These are phyloP conservation scores for Rhea americana DNA, from an alignment of 2,113 vertebrate species.

Conservation along the genomic window DNA sequence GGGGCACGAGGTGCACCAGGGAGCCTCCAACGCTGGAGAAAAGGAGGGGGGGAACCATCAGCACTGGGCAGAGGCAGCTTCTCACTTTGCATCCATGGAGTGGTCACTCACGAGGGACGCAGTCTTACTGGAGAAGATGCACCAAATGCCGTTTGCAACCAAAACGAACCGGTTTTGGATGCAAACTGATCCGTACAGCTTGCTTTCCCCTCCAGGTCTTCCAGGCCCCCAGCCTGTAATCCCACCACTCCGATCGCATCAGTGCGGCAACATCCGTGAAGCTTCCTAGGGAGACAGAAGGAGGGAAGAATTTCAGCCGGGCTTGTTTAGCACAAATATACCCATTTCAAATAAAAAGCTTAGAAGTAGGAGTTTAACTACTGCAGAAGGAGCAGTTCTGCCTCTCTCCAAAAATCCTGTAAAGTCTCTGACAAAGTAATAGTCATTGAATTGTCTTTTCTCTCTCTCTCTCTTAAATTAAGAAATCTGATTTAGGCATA, in stretches of 20 bases:
- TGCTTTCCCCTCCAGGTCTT: neutral
- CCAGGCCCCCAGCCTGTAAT: neutral
- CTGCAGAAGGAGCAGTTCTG: neutral
- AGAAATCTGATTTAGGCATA: conserved; percentile 43
- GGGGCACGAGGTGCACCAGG: too few relatives aligned
- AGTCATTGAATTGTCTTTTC: conserved; percentile 6
- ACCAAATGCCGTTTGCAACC: neutral
- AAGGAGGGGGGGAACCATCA: too few relatives aligned
- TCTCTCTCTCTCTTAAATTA: neutral
- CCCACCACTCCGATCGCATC: neutral
- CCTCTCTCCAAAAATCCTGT: neutral
- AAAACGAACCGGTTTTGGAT: neutral
- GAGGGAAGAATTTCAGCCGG: neutral
- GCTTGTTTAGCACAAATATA: conserved; percentile 15
- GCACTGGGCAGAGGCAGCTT: too few relatives aligned
- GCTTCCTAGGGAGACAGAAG: neutral
- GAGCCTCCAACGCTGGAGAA: too few relatives aligned
- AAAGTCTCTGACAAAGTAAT: conserved; percentile 39
- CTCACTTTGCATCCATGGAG: neutral
- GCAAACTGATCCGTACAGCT: neutral
- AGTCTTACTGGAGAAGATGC: accelerated
- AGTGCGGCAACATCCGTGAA: neutral
- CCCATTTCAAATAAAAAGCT: neutral
- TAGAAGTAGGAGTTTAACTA: neutral
- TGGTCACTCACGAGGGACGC: accelerated